Conservation (phyloP, 2,797 vertebrate species). For the Aphelocoma californica region DNA sequence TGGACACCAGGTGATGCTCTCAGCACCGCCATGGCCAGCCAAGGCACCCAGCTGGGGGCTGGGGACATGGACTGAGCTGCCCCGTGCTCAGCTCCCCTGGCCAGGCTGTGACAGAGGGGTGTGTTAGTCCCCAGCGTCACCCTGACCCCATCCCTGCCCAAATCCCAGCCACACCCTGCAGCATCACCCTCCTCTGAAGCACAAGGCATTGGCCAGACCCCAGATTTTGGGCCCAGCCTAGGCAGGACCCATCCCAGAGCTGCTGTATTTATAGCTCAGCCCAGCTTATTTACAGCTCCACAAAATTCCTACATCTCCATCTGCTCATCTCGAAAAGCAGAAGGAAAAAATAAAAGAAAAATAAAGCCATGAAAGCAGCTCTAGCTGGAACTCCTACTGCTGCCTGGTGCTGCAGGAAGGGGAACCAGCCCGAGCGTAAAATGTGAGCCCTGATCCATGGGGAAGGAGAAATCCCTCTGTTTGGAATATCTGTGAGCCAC, state of each 20-base stretch:
- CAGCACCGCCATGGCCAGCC: neutral
- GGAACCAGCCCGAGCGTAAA: neutral
- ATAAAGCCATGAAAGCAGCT: neutral
- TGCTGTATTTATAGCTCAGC: neutral
- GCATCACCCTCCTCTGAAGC: neutral
- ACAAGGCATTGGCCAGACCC: fast-evolving
- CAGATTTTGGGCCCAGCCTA: neutral
- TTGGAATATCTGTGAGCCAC: neutral
- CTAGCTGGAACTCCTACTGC: neutral
- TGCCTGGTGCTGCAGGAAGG: neutral
- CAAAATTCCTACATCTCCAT: neutral
- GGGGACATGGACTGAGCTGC: neutral
- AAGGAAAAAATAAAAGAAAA: neutral
- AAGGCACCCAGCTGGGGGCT: neutral
- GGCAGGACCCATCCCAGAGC: neutral
- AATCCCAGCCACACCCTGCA: fast-evolving
- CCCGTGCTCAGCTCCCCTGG: fast-evolving
- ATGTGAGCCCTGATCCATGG: neutral
- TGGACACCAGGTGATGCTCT: neutral
- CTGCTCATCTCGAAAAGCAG: neutral
- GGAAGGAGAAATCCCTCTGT: neutral
- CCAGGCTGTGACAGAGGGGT: neutral
- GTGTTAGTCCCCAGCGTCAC: neutral
- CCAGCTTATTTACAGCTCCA: neutral
- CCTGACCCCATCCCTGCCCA: neutral